Percentiles rank a stretch among this genome's conserved stretches.
These are phyloP conservation scores for Paedocypris micromegethes DNA, from an alignment of 2,797 vertebrate genomes.

Conservation along the genomic window DNA sequence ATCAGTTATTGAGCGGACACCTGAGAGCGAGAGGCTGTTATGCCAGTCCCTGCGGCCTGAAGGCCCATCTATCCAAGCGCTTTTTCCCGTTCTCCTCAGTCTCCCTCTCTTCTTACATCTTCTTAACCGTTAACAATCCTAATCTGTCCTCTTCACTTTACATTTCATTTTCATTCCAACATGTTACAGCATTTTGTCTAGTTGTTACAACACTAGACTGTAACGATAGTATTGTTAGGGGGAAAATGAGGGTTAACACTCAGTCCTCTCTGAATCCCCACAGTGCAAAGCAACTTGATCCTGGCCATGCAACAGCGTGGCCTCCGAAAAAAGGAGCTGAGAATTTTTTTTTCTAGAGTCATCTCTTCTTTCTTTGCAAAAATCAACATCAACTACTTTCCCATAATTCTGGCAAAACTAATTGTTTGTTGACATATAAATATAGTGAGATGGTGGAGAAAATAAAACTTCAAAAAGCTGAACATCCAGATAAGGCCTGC, in stretches of 20 bases:
- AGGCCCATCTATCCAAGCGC: slow-evolving; percentile 60
- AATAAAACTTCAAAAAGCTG: too few species aligned
- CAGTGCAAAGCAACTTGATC: slow-evolving; percentile 61
- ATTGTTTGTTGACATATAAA: not conserved
- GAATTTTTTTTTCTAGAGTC: slow-evolving; percentile 9
- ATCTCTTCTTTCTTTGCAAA: too few species aligned
- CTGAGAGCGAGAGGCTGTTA: slow-evolving; percentile 67
- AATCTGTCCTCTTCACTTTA: not conserved
- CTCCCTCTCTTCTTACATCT: slow-evolving; percentile 2
- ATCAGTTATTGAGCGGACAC: slow-evolving; percentile 80
- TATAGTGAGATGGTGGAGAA: too few species aligned
- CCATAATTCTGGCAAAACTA: slow-evolving; percentile 1
- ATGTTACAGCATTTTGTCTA: not conserved
- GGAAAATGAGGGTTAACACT: slow-evolving; percentile 54
- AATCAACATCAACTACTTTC: not conserved
- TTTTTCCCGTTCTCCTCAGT: slow-evolving; percentile 26
- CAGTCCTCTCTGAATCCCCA: slow-evolving; percentile 55
- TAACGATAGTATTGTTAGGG: slow-evolving; percentile 48
- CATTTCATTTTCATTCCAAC: slow-evolving; percentile 13
- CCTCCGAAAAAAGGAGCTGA: slow-evolving; percentile 9
- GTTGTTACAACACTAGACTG: slow-evolving; percentile 43
- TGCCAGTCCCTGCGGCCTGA: slow-evolving; percentile 57
- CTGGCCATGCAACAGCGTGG: slow-evolving; percentile 38
- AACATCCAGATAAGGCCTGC: slow-evolving; percentile 33
- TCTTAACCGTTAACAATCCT: slow-evolving; percentile 13